Base-by-base conservation (phyloP, 2,888 invertebrate species). In the Scaeva pyrastri region DNA sequence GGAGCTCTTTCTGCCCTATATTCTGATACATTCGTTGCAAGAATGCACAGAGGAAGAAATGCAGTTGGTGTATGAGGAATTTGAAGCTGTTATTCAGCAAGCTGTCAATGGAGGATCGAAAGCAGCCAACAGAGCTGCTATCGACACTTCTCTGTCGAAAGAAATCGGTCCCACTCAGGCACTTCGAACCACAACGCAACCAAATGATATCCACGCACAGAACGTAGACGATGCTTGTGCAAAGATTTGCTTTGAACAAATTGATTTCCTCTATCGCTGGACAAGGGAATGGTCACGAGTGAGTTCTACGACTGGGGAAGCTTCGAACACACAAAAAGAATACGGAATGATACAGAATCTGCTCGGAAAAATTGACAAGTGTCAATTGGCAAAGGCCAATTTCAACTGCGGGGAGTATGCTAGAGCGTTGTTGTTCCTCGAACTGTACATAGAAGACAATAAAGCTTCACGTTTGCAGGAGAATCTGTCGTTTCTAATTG, bases 181-280 rank as follows among this genome's bases (percentile, higher is more conserved):
- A n/a, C 31, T 60, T 19, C 50, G 80, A 81, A 36, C 68, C 81
- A 7, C 83, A 55, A 39, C 89, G 88, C 68, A 89, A 88, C 43
- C 88, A 71, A 62, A 89, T 50, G 14, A 86, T 6, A 64, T 73
- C 8, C 55, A 94, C 26, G 31, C 70, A 1, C 93, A 94, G 7
- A 75, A 85, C 85, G 93, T 94, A 77, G 93, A 93, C 92, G 88
- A 93, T 77, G 94, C 95, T 90, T 95, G 95, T 89, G 94, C 95
- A 31, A 96, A 95, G 91, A 94, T 95, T 2, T 94, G 96, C 79
- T 96, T 96, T 88, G 94, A 95, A 1, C 92, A 96, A 66, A 90
- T 97, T 68, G 97, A 97, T 91, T 96, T 97, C 88, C 91, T 97
- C 72, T 95, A 96, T 89, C 94, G 96, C 85, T 97, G 96, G 96